phyloP scores from a whole-genome alignment of 2,113 vertebrate species.

The Burhinus bistriatus region DNA sequence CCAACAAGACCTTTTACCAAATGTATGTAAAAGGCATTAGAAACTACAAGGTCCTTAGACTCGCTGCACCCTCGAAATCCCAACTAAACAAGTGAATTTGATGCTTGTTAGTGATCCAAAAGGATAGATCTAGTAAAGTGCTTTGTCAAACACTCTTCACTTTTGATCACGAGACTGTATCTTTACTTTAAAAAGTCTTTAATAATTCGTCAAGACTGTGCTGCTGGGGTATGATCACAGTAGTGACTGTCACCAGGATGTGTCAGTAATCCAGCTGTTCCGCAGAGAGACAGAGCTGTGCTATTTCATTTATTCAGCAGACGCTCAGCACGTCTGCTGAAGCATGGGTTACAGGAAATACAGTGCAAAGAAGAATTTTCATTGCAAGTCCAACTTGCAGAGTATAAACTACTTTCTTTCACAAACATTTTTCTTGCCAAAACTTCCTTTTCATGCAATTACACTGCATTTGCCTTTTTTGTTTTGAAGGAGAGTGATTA shows the following conservation, averaged over 20 bases:
- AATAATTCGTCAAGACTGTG: neutral
- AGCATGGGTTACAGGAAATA: neutral
- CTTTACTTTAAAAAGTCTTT: neutral
- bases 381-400: neutral
- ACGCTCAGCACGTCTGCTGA: neutral
- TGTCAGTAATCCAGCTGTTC: neutral
- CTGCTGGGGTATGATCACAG: neutral
- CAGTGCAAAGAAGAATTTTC: neutral
- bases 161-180: neutral
- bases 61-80: neutral
- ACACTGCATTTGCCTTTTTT: neutral
- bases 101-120: neutral
- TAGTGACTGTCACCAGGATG: neutral
- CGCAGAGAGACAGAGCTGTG: neutral
- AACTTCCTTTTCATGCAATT: neutral
- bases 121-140: rapidly evolving
- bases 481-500: neutral
- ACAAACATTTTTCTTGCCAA: neutral
- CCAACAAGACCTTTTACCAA: neutral
- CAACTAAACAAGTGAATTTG: neutral
- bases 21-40: neutral
- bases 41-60: neutral
- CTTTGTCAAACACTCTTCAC: neutral
- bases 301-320: neutral
- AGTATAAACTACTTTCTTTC: neutral